These are phyloP conservation scores for Melinaea menophilus DNA, from an alignment of 2,888 invertebrate species.

Conservation along the genomic window DNA sequence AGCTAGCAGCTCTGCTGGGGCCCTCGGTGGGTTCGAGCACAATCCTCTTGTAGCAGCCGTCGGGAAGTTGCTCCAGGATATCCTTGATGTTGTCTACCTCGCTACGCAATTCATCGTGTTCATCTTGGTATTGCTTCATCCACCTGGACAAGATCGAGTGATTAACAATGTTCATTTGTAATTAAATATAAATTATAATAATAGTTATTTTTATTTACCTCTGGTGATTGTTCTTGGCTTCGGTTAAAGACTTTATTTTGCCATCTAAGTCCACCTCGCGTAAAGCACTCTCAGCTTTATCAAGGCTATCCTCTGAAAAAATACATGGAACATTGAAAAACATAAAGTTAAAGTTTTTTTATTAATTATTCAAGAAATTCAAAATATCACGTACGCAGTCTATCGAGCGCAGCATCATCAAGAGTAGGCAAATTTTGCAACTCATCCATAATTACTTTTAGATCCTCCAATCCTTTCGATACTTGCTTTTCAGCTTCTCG, in stretches of 20 bases:
- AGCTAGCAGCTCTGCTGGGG: slow-evolving; percentile 50
- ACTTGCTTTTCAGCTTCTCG: slow-evolving; percentile 89
- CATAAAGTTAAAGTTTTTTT: background rate
- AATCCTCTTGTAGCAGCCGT: slow-evolving; percentile 86
- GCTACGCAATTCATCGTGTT: slow-evolving; percentile 81
- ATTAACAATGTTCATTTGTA: slow-evolving; percentile 3
- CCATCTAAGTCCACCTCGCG: slow-evolving; percentile 85
- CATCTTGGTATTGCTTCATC: slow-evolving; percentile 88
- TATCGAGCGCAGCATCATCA: slow-evolving; percentile 81
- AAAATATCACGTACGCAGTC: slow-evolving; percentile 64
- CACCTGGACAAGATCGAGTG: slow-evolving; percentile 65
- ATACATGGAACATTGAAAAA: background rate
- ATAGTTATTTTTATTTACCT: slow-evolving; percentile 42
- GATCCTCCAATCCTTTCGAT: slow-evolving; percentile 85
- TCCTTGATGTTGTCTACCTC: slow-evolving; percentile 91
- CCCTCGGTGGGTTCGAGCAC: slow-evolving; percentile 83
- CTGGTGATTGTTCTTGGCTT: slow-evolving; percentile 82
- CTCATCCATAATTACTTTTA: slow-evolving; percentile 87
- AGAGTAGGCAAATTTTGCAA: slow-evolving; percentile 86
- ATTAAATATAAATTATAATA: background rate
- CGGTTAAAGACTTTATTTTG: slow-evolving; percentile 84
- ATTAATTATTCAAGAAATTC: background rate
- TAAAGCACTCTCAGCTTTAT: slow-evolving; percentile 84
- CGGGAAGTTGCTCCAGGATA: slow-evolving; percentile 88
- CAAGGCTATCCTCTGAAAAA: slow-evolving; percentile 80